phyloP scores from a whole-genome alignment of 2,888 invertebrate species.

The Aleiodes alternator region DNA sequence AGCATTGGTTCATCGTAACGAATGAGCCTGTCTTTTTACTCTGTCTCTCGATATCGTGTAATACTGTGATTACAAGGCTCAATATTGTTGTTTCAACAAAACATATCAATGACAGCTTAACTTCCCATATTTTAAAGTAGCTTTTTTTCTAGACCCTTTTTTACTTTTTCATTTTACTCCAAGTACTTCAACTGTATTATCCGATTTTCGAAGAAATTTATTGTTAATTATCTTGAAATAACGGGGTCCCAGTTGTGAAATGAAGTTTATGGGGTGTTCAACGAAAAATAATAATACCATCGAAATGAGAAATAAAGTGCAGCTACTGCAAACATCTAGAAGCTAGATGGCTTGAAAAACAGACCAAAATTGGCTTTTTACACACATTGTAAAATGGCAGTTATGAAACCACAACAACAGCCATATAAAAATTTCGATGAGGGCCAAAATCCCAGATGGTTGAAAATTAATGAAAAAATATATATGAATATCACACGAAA shows the following conservation, averaged over 20 bases:
- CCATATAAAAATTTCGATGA: slow-evolving; percentile 38
- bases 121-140: slow-evolving; percentile 12
- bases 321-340: not conserved
- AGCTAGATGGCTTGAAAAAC: slow-evolving; percentile 63
- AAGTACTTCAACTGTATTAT: not conserved
- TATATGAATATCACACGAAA: slow-evolving; percentile 1
- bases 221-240: not conserved
- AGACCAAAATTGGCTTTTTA: slow-evolving; percentile 41
- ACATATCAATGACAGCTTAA: slow-evolving; percentile 43
- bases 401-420: slow-evolving; percentile 50
- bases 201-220: not conserved
- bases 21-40: slow-evolving; percentile 42
- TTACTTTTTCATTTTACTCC: not conserved
- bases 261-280: not conserved
- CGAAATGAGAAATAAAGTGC: not conserved
- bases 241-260: not conserved
- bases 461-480: slow-evolving; percentile 21
- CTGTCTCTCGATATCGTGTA: slow-evolving; percentile 41
- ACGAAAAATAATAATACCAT: slow-evolving; percentile 5
- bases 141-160: not conserved
- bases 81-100: slow-evolving; percentile 37
- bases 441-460: slow-evolving; percentile 3
- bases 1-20: slow-evolving; percentile 36
- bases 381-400: slow-evolving; percentile 60
- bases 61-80: slow-evolving; percentile 45